Evolutionary conservation across 2,113 vertebrate genomes (phyloP), one percentile per base, ranked within the genome.

Genomic region (Rhadina sibilatrix): DNA sequence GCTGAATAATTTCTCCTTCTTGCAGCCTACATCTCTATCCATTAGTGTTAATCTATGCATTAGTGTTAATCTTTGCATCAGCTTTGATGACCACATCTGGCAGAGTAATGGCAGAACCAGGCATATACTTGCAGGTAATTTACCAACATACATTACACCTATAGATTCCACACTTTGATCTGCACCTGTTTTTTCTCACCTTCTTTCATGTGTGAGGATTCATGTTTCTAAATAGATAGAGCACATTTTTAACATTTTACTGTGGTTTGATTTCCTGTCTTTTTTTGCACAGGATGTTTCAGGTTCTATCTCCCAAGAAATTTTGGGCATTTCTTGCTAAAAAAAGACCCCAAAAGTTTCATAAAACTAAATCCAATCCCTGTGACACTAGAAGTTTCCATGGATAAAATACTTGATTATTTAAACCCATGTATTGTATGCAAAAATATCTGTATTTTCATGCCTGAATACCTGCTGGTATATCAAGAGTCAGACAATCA

Each of bases 51-150:
- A 93, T 56, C 70, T 52, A 44, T 25, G 80, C 66, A 52, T 76
- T 79, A 94, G 33, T 37, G 60, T 71, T 92, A 89, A 90, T 61
- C 81, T 76, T 68, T 80, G 44, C 53, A 80, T 78, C 54, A 87
- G 20, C 40, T 93, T 89, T 94, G 87, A 91, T 92, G 89, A 83
- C 44, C 65, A 38, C 16, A 42, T 85, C 80, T 96, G 86, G 33
- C 49, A 60, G 54, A 44, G 42, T 70, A 94, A 56, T 13, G 70
- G 53, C 42, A 94, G 53, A 72, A 80, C 20, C n/a, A 90, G 66
- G 27, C 9, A 60, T 27, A 76, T 38, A 93, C 66, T 65, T 93
- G 49, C 30, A 86, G 61, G 21, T 69, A 65, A 86, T 86, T 79
- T 94, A 64, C 83, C 7, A 8, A 75, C 15, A 63, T 47, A 10